These are phyloP conservation scores for Pluvianellus socialis DNA, from an alignment of 2,113 vertebrate species.

Conservation along the genomic window DNA sequence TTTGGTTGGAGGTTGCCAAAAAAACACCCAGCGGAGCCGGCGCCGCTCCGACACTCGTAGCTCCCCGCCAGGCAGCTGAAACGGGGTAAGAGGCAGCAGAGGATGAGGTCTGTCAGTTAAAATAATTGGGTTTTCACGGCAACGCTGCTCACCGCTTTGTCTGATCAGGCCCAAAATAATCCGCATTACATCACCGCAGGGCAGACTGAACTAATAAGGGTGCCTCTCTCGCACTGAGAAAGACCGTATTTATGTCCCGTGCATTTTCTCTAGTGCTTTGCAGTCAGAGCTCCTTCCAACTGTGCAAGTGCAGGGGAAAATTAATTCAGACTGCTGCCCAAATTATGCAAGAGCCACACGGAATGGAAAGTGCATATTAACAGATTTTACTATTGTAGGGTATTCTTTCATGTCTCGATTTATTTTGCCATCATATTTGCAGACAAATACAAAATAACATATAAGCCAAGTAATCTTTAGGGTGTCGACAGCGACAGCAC, in stretches of 20 bases:
- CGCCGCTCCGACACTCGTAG: neutral
- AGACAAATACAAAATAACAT: constrained; percentile 24
- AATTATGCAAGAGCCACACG: constrained; percentile 24
- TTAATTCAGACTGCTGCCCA: constrained; percentile 23
- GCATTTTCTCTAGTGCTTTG: neutral
- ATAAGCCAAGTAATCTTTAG: neutral
- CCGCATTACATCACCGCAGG: constrained; percentile 25
- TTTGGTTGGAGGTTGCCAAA: neutral
- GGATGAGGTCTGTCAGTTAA: neutral
- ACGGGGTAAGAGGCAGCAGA: neutral
- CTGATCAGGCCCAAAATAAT: constrained; percentile 56
- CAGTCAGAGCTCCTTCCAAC: constrained; percentile 16
- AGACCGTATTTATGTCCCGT: neutral
- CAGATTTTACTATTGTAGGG: constrained; percentile 40
- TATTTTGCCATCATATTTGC: constrained; percentile 13
- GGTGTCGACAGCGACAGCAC: neutral
- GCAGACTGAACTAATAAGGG: constrained; percentile 12
- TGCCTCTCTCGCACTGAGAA: neutral
- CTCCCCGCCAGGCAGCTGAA: neutral
- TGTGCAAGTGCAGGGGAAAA: neutral
- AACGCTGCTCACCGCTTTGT: neutral
- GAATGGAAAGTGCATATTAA: constrained; percentile 24
- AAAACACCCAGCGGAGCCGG: neutral
- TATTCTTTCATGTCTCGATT: constrained; percentile 4
- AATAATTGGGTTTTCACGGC: constrained; percentile 7